These are phyloP conservation scores for Choloepus hoffmanni DNA, from an alignment of 2,113 vertebrate species.

Conservation along the genomic window DNA sequence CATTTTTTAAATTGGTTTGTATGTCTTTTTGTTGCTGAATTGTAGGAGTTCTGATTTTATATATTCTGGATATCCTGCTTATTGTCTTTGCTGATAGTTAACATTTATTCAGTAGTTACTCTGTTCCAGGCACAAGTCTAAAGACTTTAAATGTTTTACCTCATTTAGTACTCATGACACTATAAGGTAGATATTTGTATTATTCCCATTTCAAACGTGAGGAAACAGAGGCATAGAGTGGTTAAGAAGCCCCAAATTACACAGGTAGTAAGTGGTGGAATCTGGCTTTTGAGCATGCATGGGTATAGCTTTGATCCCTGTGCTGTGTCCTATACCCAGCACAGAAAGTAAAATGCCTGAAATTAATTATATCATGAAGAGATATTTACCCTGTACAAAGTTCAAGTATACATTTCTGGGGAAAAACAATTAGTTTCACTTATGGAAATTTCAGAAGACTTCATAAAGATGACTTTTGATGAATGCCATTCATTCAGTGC, in stretches of 20 bases:
- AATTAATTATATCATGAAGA: constrained; percentile 41
- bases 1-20: no score
- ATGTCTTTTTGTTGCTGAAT: no score
- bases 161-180: background rate
- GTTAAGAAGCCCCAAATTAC: background rate
- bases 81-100: constrained; percentile 17
- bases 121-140: constrained; percentile 18
- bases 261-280: background rate
- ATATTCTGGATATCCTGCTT: background rate
- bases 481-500: constrained; percentile 16
- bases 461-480: constrained; percentile 14
- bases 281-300: background rate
- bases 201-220: background rate
- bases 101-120: constrained; percentile 32
- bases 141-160: constrained; percentile 2
- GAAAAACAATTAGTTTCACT: constrained; percentile 31
- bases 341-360: constrained; percentile 29
- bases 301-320: background rate
- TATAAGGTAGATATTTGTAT: background rate
- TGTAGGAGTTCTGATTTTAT: background rate
- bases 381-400: constrained; percentile 37
- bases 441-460: constrained; percentile 46
- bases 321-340: constrained; percentile 11
- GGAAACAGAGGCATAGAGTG: background rate
- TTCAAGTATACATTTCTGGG: background rate